These are phyloP conservation scores for Morpho deidamia DNA, from an alignment of 2,888 invertebrate species.

Conservation along the genomic window DNA sequence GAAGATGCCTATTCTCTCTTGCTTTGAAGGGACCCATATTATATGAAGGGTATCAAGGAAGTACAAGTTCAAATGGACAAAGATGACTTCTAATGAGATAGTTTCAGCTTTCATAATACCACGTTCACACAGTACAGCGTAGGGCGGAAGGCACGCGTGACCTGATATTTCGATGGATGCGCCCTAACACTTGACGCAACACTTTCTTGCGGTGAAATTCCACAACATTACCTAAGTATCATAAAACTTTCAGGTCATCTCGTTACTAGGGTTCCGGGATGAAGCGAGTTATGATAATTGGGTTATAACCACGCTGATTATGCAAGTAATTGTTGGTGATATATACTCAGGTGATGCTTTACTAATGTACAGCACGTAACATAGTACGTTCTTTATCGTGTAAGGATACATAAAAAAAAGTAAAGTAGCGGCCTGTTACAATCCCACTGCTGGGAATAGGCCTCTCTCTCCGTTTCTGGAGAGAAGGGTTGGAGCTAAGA, in stretches of 20 bases:
- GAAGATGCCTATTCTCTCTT: no score
- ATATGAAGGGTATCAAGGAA: constrained; percentile 1
- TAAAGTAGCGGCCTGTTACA: no score
- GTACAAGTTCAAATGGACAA: not conserved
- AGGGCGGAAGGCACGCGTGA: constrained; percentile 41
- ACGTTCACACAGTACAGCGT: constrained; percentile 44
- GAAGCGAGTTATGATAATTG: constrained; percentile 8
- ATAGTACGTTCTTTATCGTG: no score
- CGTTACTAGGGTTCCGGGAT: constrained; percentile 20
- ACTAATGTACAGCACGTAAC: no score
- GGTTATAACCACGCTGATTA: constrained; percentile 4
- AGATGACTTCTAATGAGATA: constrained; percentile 16
- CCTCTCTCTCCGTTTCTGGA: no score
- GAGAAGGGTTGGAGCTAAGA: no score
- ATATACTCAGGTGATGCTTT: no score
- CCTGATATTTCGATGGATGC: constrained; percentile 46
- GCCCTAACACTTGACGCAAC: constrained; percentile 40
- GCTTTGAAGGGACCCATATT: no score
- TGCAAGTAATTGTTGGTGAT: not conserved
- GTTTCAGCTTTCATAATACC: constrained; percentile 36
- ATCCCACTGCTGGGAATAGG: no score
- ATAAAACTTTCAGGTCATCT: constrained; percentile 22
- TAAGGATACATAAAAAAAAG: not conserved
- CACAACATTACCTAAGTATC: constrained; percentile 25
- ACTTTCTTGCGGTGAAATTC: constrained; percentile 28